Conservation (phyloP, 2,888 invertebrate species). For the Stomorhina lunata region DNA sequence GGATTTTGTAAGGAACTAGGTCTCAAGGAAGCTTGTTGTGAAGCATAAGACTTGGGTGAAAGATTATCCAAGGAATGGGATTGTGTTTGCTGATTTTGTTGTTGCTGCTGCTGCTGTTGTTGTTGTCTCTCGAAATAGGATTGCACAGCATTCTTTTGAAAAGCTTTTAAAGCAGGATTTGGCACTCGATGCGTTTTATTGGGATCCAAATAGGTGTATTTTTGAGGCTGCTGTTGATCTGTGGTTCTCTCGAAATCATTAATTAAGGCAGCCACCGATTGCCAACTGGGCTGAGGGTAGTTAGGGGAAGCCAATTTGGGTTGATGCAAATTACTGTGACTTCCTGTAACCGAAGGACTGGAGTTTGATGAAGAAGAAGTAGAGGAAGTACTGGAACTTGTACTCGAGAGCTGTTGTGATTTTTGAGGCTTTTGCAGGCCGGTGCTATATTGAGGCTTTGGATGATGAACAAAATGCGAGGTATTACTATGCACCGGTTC, state of each 20-base stretch:
- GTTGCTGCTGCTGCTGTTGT: conserved; percentile 78
- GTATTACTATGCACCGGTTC: conserved; percentile 80
- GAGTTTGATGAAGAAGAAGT: conserved; percentile 14
- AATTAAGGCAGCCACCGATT: conserved; percentile 85
- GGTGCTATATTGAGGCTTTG: conserved; percentile 76
- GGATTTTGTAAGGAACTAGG: conserved; percentile 67
- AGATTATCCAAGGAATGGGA: conserved; percentile 88
- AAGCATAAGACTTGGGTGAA: conserved; percentile 74
- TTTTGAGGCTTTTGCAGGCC: conserved; percentile 73
- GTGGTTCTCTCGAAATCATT: conserved; percentile 83
- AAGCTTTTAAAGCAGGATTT: conserved; percentile 87
- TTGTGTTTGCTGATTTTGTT: conserved; percentile 81
- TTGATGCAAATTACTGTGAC: conserved; percentile 39
- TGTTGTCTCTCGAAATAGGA: conserved; percentile 90
- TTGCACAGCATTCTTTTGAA: conserved; percentile 90
- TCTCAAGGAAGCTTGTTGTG: conserved; percentile 74
- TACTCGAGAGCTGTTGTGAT: conserved; percentile 8
- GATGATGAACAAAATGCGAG: conserved; percentile 76
- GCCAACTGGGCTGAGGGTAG: conserved; percentile 76
- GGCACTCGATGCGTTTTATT: conserved; percentile 87
- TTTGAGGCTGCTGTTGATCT: conserved; percentile 77
- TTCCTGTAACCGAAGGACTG: conserved; percentile 12
- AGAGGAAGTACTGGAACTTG: not conserved
- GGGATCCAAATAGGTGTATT: conserved; percentile 86
- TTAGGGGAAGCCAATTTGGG: conserved; percentile 73